Conservation (phyloP, 2,797 vertebrate genomes). For the Meda fulgida region DNA sequence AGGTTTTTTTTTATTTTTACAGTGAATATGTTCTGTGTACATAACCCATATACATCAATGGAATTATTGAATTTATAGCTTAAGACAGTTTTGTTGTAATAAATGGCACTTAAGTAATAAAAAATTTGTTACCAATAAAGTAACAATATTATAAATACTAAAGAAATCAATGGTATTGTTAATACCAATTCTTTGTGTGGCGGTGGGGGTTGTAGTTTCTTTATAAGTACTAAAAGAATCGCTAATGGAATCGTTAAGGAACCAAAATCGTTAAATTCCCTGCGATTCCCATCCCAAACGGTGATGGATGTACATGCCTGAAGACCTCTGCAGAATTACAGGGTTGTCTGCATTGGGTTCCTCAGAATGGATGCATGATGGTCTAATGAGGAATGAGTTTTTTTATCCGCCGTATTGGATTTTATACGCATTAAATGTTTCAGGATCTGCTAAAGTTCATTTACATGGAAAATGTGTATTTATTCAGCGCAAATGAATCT, state of each 20-base stretch:
- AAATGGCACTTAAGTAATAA: neutral
- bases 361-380: conserved; percentile 3
- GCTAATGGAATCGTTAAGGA: conserved; percentile 5
- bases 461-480: conserved; percentile 53
- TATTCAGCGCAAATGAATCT: conserved; percentile 57
- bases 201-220: neutral
- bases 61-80: neutral
- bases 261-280: conserved; percentile 4
- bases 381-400: conserved; percentile 22
- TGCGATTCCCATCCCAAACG: conserved; percentile 13
- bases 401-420: conserved; percentile 34
- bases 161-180: neutral
- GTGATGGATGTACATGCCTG: conserved; percentile 1
- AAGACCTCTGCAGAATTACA: neutral
- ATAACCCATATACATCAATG: neutral
- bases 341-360: neutral
- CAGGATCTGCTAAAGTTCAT: conserved; percentile 46
- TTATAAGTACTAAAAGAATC: conserved; percentile 29
- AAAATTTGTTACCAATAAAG: neutral
- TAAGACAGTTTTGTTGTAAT: neutral
- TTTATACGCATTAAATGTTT: conserved; percentile 45
- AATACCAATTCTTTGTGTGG: neutral
- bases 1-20: no score
- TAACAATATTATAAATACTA: neutral
- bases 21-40: neutral